phyloP scores from a whole-genome alignment of 2,113 vertebrate genomes.

The Ellobius talpinus region DNA sequence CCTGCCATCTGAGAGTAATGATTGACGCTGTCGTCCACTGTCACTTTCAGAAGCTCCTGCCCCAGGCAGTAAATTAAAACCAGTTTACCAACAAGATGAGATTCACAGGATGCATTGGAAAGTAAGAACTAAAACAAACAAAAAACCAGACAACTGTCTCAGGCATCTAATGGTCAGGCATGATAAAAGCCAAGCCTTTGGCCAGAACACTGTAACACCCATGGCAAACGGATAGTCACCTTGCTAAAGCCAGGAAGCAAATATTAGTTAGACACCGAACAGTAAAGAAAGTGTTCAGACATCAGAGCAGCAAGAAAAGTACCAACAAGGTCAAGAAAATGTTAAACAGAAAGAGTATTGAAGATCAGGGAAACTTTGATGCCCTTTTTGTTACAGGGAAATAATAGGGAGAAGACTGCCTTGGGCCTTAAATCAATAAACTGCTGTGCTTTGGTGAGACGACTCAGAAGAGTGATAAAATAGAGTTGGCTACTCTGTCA shows the following conservation, averaged over 20 bases:
- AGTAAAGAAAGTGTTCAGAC: background rate
- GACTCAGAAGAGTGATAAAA: background rate
- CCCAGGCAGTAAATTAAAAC: background rate
- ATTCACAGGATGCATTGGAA: background rate
- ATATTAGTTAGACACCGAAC: background rate
- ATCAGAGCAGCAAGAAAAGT: background rate
- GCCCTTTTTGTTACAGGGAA: background rate
- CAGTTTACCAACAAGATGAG: background rate
- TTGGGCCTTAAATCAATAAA: background rate
- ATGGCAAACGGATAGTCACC: background rate
- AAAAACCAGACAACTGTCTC: no score
- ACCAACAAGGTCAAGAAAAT: background rate
- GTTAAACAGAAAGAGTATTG: background rate
- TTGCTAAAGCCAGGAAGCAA: background rate
- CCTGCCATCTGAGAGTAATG: background rate
- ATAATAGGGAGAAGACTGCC: background rate
- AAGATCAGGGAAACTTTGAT: background rate
- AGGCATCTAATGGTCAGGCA: background rate
- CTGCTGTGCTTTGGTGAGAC: background rate
- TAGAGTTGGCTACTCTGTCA: background rate
- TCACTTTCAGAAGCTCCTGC: background rate
- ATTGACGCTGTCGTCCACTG: background rate
- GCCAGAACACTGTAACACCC: background rate
- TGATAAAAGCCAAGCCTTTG: background rate
- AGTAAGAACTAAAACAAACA: background rate